Base-by-base conservation (phyloP, 2,888 invertebrate genomes). In the Pristionchus entomophagus region DNA sequence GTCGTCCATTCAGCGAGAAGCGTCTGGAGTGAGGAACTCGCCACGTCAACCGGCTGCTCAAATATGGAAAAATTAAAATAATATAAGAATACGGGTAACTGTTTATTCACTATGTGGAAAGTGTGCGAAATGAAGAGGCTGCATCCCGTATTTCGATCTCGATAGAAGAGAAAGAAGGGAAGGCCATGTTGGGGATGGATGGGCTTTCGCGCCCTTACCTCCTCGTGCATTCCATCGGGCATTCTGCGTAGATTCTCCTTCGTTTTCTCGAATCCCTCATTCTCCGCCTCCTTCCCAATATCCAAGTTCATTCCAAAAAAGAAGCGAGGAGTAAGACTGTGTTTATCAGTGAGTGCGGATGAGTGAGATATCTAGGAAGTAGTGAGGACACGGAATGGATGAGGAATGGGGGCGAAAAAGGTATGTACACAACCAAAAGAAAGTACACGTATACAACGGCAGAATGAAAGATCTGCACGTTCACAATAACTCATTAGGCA, bases 141-240 rank as follows among this genome's bases (percentile, higher is more conserved):
- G 45, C 45, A 45, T 45, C 6, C 8, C 14, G 45, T 14, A 45
- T 45, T 14, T 10, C 45, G 6, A 45, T 6, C 45, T 14, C 8
- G 45, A 6, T 22, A 59, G 59, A n/a, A n/a, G n/a, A n/a, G n/a
- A n/a, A n/a, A 17, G 62, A 62, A 17, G 32, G 62, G 62, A 62
- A 14, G 29, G 59, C 14, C 26, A 12, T 10, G 26, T n/a, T 14
- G 56, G 56, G 26, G 26, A n/a, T n/a, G 26, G 56, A 56, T n/a
- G n/a, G 56, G 56, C 3, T 17, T n/a, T n/a, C n/a, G n/a, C n/a
- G n/a, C n/a, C 38, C 26, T 73, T 29, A 77, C 77, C 77, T 77
- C 77, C n/a, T 77, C 77, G 17, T 77, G 77, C 77, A 77, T 77
- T 45, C 77, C 77, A 45, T 77, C 77, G 10, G 77, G 77, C 77